Base-by-base conservation (phyloP, 2,113 vertebrate genomes). In the Saccopteryx bilineata region DNA sequence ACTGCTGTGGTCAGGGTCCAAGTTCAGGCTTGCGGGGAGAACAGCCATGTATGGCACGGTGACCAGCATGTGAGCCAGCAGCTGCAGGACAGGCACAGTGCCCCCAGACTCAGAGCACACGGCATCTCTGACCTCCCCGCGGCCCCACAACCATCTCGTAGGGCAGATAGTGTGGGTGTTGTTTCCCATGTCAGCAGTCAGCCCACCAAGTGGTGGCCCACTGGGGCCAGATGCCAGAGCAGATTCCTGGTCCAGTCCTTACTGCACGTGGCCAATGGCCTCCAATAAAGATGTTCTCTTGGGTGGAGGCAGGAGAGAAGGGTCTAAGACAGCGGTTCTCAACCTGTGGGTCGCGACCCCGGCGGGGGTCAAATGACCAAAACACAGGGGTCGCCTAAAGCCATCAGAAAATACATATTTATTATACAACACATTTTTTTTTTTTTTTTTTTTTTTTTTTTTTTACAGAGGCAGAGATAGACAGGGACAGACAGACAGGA, bases 1-100 rank as follows among this genome's bases (percentile, higher is more conserved):
- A 48, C 61, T 48, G 63, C 46, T 56, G 50, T 84, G 52, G 54
- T 72, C n/a, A 50, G 26, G 9, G 50, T 46, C 54, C 46, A 1
- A 17, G 21, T 2, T 60, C 12, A 26, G 8, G 7, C 48, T 28
- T 8, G 7, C 21, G 52, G 52, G 46, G 17, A 23, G 17, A 24
- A 56, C 0, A 1, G 24, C 26, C 14, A 0, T 9, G 5, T 63
- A 58, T 66, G 68, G 46, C 60, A 23, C 46, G 1, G n/a, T 19
- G 31, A 39, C 15, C 50, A 72, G 84, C 24, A 7, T 19, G 48
- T 72, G 74, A 89, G n/a, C 58, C 52, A 75, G 50, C 63, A 24
- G 50, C 39, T 68, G 19, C 66, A 50, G 68, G 46, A 39, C 7
- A 0, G 54, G 28, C 78, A 33, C 5, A 26, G 60, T 9, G 17